A percentile compares a stretch with the other conserved stretches of the same genome.
These are phyloP conservation scores for Leptarthrus brevirostris DNA, from an alignment of 2,888 invertebrate genomes.

Conservation along the genomic window DNA sequence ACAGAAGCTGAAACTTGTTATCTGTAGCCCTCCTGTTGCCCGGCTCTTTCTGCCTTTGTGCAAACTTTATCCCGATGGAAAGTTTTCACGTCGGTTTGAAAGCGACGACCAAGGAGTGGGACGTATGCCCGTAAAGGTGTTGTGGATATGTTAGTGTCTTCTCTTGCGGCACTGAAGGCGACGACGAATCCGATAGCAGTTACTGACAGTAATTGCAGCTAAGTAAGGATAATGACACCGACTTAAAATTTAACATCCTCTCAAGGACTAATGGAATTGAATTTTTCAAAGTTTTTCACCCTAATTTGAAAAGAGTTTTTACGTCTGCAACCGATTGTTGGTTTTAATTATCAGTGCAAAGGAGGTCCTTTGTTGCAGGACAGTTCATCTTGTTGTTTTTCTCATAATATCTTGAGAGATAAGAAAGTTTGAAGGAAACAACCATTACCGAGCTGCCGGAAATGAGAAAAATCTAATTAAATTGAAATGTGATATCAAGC, in stretches of 20 bases:
- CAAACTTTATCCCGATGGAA: conserved; percentile 22
- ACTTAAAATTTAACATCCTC: conserved; percentile 43
- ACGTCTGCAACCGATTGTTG: conserved; percentile 17
- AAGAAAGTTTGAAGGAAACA: conserved; percentile 2
- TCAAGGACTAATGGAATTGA: conserved; percentile 45
- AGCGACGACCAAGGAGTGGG: not conserved
- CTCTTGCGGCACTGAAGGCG: conserved; percentile 5
- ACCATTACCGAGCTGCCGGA: not conserved
- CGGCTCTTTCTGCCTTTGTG: conserved; percentile 1
- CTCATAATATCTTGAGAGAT: conserved; percentile 15
- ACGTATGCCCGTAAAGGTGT: conserved; percentile 4
- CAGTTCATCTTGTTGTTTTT: conserved; percentile 22
- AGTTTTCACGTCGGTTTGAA: not conserved
- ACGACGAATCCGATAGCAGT: conserved; percentile 30
- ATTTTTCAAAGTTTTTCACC: conserved; percentile 41
- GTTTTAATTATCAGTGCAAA: conserved; percentile 16
- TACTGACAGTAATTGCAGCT: conserved; percentile 41
- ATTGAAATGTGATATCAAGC: conserved; percentile 25
- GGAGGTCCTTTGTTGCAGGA: conserved; percentile 13
- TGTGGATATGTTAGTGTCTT: conserved; percentile 37
- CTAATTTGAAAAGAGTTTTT: conserved; percentile 26
- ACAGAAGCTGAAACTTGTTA: conserved; percentile 22
- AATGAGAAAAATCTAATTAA: conserved; percentile 22
- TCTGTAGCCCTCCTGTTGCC: conserved; percentile 15
- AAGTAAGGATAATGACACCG: conserved; percentile 39